phyloP scores from a whole-genome alignment of 2,113 vertebrate species.

The Myiozetetes cayanensis region DNA sequence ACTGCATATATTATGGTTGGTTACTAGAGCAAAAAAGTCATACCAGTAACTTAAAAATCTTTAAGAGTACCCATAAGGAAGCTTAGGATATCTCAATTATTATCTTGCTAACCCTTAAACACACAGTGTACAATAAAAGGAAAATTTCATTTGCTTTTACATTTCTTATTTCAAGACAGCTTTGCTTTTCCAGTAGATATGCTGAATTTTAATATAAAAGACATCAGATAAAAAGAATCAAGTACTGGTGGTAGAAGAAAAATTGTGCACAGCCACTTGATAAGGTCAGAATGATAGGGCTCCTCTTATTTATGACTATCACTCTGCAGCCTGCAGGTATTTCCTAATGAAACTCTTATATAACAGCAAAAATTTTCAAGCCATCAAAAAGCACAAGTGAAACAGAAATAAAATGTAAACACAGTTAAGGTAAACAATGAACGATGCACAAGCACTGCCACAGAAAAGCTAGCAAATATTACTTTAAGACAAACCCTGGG shows the following conservation, averaged over 20 bases:
- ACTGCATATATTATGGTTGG: background rate
- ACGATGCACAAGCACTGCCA: background rate
- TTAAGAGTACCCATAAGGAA: background rate
- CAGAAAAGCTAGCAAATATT: background rate
- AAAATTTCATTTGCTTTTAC: background rate
- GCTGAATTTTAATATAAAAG: background rate
- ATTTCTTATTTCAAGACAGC: background rate
- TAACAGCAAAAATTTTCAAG: conserved; percentile 40
- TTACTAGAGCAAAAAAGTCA: background rate
- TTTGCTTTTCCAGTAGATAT: background rate
- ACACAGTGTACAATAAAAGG: background rate
- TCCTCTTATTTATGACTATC: conserved; percentile 50
- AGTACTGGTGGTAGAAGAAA: background rate
- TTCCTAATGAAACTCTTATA: conserved; percentile 52
- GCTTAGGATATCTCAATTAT: background rate
- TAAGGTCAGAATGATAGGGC: conserved; percentile 14
- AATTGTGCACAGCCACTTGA: background rate
- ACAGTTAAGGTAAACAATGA: background rate
- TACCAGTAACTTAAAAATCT: background rate
- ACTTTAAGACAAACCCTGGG: background rate
- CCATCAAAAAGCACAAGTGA: conserved; percentile 23
- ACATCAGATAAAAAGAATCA: conserved; percentile 29
- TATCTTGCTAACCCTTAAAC: background rate
- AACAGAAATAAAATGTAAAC: conserved; percentile 29
- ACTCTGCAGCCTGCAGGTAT: conserved; percentile 16